Base-by-base conservation (phyloP, 2,797 vertebrate species). In the Xiphophorus birchmanni region DNA sequence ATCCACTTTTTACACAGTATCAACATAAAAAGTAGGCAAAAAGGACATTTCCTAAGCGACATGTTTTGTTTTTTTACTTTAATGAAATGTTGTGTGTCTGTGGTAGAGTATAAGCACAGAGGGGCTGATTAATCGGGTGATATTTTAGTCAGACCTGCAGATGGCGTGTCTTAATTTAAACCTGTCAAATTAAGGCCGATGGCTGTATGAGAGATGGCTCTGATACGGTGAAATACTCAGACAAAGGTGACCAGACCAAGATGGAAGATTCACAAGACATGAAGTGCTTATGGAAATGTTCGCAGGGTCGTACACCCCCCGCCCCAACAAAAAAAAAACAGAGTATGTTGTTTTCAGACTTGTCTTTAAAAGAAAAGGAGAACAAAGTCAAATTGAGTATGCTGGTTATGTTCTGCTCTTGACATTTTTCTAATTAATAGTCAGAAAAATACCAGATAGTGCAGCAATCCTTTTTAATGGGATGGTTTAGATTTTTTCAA, bases 81-180 rank as follows among this genome's bases (percentile, higher is more conserved):
- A 21, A 65, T 9, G 32, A 65, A 65, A 65, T 37, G n/a, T 35
- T 8, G 13, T 37, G 15, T 65, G 7, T 37, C 60, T 69, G 32
- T 37, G 32, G 17, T 52, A 58, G 13, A 72, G 60, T 23, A 40
- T 9, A 56, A 54, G 44, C 42, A 77, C 45, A n/a, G 78, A 72
- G 9, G 48, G 42, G 11, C 21, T 52, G 65, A 81, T 50, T 52
- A 78, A 75, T 77, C n/a, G 45, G 52, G 44, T 71, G 50, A 72
- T 48, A 47, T 63, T 52, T 73, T 60, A 74, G 52, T 71, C 21
- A 75, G 77, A 13, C 18, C 29, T 48, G 32, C 7, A 73, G 73
- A 76, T 54, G 52, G 73, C 35, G n/a, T 44, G 11, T 50, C 54
- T 65, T 50, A 48, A 67, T 50, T 72, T 69, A 74, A 75, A 75